Conservation (phyloP, 2,797 vertebrate genomes). For the Gorsachius magnificus region DNA sequence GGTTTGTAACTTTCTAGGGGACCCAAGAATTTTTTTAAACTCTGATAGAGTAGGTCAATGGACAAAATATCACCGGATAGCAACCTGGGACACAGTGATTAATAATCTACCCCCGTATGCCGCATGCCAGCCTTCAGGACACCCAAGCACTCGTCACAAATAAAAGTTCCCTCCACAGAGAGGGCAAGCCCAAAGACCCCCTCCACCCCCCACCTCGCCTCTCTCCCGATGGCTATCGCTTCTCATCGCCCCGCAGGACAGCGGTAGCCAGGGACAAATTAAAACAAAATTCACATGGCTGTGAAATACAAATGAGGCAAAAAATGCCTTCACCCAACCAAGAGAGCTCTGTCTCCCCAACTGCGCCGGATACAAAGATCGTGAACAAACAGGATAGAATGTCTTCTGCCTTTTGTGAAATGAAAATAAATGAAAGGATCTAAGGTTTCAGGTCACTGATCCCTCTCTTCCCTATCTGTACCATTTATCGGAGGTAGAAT, state of each 20-base stretch:
- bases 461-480: conserved; percentile 67
- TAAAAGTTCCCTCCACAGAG: neutral
- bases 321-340: conserved; percentile 47
- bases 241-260: neutral
- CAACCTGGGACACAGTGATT: neutral
- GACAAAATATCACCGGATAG: neutral
- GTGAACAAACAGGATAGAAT: conserved; percentile 71
- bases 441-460: conserved; percentile 73
- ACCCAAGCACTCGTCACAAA: rapidly evolving
- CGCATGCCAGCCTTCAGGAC: neutral
- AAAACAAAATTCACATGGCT: conserved; percentile 29
- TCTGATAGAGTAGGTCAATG: neutral
- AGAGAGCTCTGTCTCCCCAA: conserved; percentile 44
- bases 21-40: neutral
- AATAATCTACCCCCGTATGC: rapidly evolving
- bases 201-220: neutral
- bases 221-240: neutral
- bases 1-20: neutral
- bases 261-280: neutral
- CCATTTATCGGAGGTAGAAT: conserved; percentile 69
- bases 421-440: conserved; percentile 73
- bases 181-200: neutral
- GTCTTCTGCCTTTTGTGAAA: conserved; percentile 72
- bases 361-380: conserved; percentile 57
- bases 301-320: conserved; percentile 62